Evolutionary conservation across 2,113 vertebrate genomes (phyloP), one percentile per base, ranked within the genome.

Genomic region (Daboia siamensis): DNA sequence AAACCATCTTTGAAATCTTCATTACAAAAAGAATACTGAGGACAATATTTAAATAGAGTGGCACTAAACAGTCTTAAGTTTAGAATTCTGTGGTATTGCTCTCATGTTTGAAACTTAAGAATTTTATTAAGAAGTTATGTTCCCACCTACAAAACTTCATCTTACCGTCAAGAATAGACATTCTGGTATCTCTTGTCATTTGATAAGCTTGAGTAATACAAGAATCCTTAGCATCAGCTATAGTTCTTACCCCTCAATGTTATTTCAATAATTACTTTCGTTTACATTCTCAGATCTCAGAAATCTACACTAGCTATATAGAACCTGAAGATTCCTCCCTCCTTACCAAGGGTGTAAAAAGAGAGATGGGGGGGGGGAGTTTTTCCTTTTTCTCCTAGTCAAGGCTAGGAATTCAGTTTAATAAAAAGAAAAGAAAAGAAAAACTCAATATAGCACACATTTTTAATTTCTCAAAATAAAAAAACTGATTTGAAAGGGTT

Each of bases 381-480:
- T 88, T 51, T 93, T 64, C 84, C 44, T 23, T 84, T 85, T 93
- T 93, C 89, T 93, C 88, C 26, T 69, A 51, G 89, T 9, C 89
- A 69, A 90, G 44, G 46, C 59, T 90, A 69, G 89, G 4, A 84
- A 85, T 92, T 55, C n/a, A 74, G 29, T 21, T 93, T 33, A 12
- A 48, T n/a, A 54, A 17, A 39, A 29, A 54, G 39, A 39, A 39
- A 39, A 39, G 39, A 91, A 52, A 0, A 91, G 44, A 91, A 52
- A 26, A 10, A 86, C 44, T 55, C 33, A 92, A n/a, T 95, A 85
- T 11, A 29, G 33, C 29, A 86, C 39, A 91, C 55, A 39, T 64
- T 92, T 86, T 69, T 86, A 93, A 61, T 86, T 95, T 90, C 80
- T 90, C 52, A 69, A 51, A 91, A 59, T 24, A 57, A 69, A 94